Evolutionary conservation across 2,797 vertebrate species (phyloP).

Genomic region (Podargus strigoides): DNA sequence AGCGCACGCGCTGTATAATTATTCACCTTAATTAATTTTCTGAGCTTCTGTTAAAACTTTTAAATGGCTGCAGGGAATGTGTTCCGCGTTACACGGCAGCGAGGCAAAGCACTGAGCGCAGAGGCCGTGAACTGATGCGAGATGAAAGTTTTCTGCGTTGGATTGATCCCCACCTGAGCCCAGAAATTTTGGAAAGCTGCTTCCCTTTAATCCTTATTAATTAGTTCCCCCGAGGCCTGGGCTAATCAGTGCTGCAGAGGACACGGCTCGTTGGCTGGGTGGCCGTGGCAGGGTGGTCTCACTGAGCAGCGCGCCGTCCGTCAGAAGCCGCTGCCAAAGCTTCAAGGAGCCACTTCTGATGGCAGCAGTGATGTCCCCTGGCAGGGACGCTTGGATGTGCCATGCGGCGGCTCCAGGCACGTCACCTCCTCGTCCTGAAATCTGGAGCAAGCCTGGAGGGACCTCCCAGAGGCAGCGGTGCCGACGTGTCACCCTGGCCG

Average conservation of each 20-base stretch:
- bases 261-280: neutral
- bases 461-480: fast-evolving
- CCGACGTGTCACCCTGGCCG: neutral
- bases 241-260: neutral
- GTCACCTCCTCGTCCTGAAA: neutral
- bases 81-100: neutral
- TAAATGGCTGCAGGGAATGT: neutral
- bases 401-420: fast-evolving
- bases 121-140: neutral
- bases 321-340: neutral
- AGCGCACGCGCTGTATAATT: conserved; percentile 36
- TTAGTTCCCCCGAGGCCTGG: conserved; percentile 8
- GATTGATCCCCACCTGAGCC: conserved; percentile 36
- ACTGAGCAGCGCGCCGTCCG: fast-evolving
- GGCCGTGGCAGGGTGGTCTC: neutral
- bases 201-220: conserved; percentile 50
- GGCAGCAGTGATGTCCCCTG: neutral
- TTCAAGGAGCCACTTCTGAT: neutral
- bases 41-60: conserved; percentile 45
- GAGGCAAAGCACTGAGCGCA: neutral
- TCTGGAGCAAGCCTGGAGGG: neutral
- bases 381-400: neutral
- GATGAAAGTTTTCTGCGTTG: conserved; percentile 26
- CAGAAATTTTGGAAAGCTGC: conserved; percentile 14
- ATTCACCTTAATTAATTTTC: conserved; percentile 74